Base-by-base conservation (phyloP, 2,888 invertebrate species). In the Drosophila kanekoi region DNA sequence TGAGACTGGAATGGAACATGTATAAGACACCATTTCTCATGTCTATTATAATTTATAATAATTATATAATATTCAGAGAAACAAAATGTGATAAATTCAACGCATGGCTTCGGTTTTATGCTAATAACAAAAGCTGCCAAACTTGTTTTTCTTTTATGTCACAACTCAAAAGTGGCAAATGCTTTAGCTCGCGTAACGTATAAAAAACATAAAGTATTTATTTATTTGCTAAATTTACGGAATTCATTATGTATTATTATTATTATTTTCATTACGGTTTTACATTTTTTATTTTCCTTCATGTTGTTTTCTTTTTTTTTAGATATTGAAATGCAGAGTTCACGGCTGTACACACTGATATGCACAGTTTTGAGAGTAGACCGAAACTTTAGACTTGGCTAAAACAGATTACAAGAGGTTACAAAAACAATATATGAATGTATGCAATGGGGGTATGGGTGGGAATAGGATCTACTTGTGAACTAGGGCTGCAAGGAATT, bases 1-100 rank as follows among this genome's bases (percentile, higher is more conserved):
- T 83, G 77, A 73, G 81, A 75, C 65, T 83, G 87, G 84, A 88
- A 85, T 85, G 88, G 63, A 75, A 79, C 65, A 76, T 76, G 68
- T 58, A 49, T 64, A 72, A 82, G 74, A 75, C 76, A 85, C 28
- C 66, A 48, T 59, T 70, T 73, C 52, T 66, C 67, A 52, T 68
- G 61, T 75, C 48, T 76, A 61, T 75, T 70, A 65, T 71, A 57
- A 77, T 71, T 71, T 61, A 83, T 81, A 81, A 78, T 72, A 81
- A 72, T 71, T 69, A 61, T 66, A 67, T 72, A 71, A 77, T 83
- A 81, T 76, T 81, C 79, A 81, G 51, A 56, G 23, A 67, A 77
- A 68, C 49, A 71, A 81, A 67, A 32, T 45, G 48, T 61, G 49
- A 61, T 60, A 68, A 70, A 68, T 54, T 63, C 61, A 61, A 60